Conservation (phyloP, 1,140 invertebrate species). For the Penaeus vannamei region DNA sequence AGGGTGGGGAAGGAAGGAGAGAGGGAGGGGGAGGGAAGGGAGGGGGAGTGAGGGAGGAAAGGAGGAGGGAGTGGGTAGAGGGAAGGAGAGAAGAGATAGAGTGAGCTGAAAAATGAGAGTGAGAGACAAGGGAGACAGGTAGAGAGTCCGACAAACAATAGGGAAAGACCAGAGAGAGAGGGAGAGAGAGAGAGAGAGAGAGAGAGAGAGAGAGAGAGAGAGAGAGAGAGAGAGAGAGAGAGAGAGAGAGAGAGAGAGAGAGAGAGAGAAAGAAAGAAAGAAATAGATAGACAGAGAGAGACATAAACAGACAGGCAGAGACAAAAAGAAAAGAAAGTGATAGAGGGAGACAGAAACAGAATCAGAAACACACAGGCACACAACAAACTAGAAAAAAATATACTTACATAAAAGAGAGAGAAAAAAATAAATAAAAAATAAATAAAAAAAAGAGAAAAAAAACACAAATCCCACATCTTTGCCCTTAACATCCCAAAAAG, state of each 20-base stretch:
- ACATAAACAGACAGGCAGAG: neutral
- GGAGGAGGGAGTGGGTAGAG: neutral
- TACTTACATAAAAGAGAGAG: no score
- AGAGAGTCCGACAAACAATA: neutral
- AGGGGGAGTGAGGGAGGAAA: constrained; percentile 25
- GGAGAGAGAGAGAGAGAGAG: neutral
- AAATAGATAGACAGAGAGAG: neutral
- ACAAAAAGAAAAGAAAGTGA: neutral
- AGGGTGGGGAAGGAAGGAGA: constrained; percentile 8
- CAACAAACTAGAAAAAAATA: no score
- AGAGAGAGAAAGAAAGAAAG: neutral
- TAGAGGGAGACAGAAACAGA: no score
- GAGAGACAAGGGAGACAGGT: neutral
- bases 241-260: constrained; percentile 8
- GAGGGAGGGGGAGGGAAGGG: constrained; percentile 8
- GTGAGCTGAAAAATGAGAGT: neutral
- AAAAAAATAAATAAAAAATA: no score
- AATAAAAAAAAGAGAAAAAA: no score
- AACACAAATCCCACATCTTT: no score
- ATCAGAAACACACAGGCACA: no score
- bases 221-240: neutral
- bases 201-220: neutral
- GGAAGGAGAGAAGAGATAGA: neutral
- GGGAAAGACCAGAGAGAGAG: neutral
- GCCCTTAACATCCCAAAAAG: no score